Evolutionary conservation across 2,797 vertebrate genomes (phyloP).

Genomic region (Heterohyrax brucei): DNA sequence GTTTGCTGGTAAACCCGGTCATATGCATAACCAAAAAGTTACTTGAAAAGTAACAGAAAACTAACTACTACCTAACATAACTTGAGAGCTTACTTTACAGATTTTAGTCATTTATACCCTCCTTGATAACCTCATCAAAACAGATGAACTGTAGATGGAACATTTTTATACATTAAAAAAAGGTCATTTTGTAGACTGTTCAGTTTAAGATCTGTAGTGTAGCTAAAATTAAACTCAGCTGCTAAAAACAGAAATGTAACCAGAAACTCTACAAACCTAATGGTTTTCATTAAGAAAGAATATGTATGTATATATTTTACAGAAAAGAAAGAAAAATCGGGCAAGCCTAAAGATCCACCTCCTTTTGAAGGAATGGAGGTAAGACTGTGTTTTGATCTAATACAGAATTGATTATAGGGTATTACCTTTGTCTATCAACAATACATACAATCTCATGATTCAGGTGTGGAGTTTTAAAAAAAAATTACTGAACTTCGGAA

Average conservation of each 20-base stretch:
- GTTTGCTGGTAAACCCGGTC: constrained; percentile 41
- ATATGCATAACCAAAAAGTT: neutral
- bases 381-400: constrained; percentile 77
- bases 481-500: constrained; percentile 49
- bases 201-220: constrained; percentile 1
- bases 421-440: neutral
- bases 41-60: neutral
- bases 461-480: neutral
- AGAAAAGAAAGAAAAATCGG: constrained; percentile 94
- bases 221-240: constrained; percentile 64
- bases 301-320: constrained; percentile 50
- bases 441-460: neutral
- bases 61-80: neutral
- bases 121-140: constrained; percentile 19
- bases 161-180: constrained; percentile 11
- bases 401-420: constrained; percentile 50
- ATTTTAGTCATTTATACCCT: constrained; percentile 48
- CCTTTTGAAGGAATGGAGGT: constrained; percentile 96
- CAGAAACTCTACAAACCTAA: constrained; percentile 57
- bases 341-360: constrained; percentile 94
- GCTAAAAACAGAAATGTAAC: constrained; percentile 53
- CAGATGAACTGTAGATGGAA: neutral
- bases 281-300: constrained; percentile 55
- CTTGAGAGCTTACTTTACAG: neutral
- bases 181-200: constrained; percentile 43